Conservation (phyloP, 2,888 invertebrate species). For the Erynnis tages region DNA sequence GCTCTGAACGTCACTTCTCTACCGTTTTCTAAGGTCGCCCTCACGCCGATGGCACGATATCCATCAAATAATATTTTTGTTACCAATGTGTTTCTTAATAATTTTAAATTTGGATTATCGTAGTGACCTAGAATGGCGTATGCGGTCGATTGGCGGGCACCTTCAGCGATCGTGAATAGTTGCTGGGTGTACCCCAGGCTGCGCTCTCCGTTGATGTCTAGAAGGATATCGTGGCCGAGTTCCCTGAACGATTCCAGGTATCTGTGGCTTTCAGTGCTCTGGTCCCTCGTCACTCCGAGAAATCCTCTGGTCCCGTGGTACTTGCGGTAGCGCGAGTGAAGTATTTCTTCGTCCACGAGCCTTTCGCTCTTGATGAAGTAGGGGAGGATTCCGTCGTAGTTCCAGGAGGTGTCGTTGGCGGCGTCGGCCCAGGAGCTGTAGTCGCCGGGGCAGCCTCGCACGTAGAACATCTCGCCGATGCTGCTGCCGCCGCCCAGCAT, state of each 20-base stretch:
- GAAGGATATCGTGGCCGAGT: conserved; percentile 42
- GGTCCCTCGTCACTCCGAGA: conserved; percentile 29
- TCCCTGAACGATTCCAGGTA: conserved; percentile 47
- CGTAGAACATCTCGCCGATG: no score
- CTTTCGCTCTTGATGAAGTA: no score
- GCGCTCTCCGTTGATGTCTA: conserved; percentile 45
- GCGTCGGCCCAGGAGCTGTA: no score
- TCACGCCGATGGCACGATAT: conserved; percentile 43
- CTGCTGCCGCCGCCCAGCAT: no score
- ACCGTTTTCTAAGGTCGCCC: conserved; percentile 32
- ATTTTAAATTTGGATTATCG: conserved; percentile 40
- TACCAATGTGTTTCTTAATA: conserved; percentile 43
- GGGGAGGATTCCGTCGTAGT: no score
- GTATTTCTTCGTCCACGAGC: no score
- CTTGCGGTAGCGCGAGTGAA: no score
- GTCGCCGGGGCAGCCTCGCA: no score
- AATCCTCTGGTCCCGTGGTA: no score
- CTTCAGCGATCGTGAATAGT: conserved; percentile 41
- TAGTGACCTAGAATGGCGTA: conserved; percentile 40
- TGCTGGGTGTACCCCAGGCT: conserved; percentile 45
- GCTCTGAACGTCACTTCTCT: conserved; percentile 37
- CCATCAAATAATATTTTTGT: conserved; percentile 45
- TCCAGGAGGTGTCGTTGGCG: no score
- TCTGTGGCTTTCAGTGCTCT: conserved; percentile 24
- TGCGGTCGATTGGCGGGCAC: conserved; percentile 45